Conservation (phyloP, 1,140 invertebrate genomes). For the Drosophila trapezifrons region DNA sequence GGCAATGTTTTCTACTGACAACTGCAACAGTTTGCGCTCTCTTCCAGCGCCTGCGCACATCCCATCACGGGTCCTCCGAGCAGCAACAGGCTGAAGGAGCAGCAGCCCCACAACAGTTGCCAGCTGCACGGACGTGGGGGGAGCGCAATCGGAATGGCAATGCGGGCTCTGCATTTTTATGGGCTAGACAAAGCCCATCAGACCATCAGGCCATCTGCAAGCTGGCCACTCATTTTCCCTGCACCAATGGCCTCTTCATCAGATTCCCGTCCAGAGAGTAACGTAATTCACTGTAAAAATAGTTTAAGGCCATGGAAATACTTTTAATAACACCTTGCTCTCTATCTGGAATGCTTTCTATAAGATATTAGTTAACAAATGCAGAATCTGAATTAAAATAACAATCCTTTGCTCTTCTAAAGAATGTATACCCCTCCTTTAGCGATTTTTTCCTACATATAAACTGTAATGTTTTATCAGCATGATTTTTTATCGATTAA, state of each 20-base stretch:
- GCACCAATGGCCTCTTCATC: slow-evolving; percentile 22
- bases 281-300: neutral
- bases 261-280: slow-evolving; percentile 3
- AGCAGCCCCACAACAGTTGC: slow-evolving; percentile 16
- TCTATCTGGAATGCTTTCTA: no score
- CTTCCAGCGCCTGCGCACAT: slow-evolving; percentile 68
- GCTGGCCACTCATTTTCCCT: slow-evolving; percentile 51
- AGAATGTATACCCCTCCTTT: no score
- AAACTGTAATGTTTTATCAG: no score
- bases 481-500: neutral
- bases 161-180: slow-evolving; percentile 67
- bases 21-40: slow-evolving; percentile 71
- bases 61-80: slow-evolving; percentile 10
- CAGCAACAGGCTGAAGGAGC: slow-evolving; percentile 69
- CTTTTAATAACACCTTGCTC: neutral
- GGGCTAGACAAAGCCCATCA: slow-evolving; percentile 51
- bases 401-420: no score
- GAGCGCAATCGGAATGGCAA: slow-evolving; percentile 55
- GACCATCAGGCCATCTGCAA: slow-evolving; percentile 43
- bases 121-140: neutral
- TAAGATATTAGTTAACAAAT: neutral
- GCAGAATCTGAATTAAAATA: no score
- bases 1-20: slow-evolving; percentile 65
- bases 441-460: no score
- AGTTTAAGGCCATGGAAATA: no score